Evolutionary conservation across 2,888 invertebrate species (phyloP), one percentile per base, ranked within the genome.

Genomic region (Lymantria monacha): DNA sequence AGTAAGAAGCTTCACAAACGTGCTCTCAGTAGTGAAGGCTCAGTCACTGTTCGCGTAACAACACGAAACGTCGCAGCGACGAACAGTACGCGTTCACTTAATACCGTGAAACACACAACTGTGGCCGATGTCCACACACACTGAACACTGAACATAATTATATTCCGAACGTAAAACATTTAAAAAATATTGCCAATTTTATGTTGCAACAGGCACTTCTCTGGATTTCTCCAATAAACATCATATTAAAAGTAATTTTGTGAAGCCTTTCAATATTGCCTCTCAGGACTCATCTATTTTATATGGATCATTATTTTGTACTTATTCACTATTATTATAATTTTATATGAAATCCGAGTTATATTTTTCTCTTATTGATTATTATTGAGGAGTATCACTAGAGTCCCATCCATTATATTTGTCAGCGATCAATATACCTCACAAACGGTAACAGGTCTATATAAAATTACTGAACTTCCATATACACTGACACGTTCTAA

Each of bases 171-270:
- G 73, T 80, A 86, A 85, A 74, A 85, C 83, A 74, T 83, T 83
- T 86, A 81, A 81, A 88, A 89, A 89, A 88, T 89, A 90, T 90
- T 90, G 90, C 89, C 90, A 90, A 87, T 83, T 83, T 89, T 81
- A 84, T 83, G 87, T 90, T 86, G 85, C 89, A 88, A 89, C 88
- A 90, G 90, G 90, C 90, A 90, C 90, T 90, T 90, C 71, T 87
- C 88, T 89, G 89, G 90, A 90, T 89, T 88, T 78, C 90, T 90
- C 90, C 90, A 89, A 89, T 90, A 89, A 86, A 88, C 85, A 85
- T 87, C 86, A 85, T 89, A 87, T 82, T 69, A 84, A 85, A 87
- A 86, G 79, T 83, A 82, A 84, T 79, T 85, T 79, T 84, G 83
- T 87, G 87, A 86, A 86, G 81, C 83, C n/a, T 79, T 85, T 81